Evolutionary conservation across 2,888 invertebrate genomes (phyloP), one percentile per base, ranked within the genome.

Genomic region (Hypomecis atomaria): DNA sequence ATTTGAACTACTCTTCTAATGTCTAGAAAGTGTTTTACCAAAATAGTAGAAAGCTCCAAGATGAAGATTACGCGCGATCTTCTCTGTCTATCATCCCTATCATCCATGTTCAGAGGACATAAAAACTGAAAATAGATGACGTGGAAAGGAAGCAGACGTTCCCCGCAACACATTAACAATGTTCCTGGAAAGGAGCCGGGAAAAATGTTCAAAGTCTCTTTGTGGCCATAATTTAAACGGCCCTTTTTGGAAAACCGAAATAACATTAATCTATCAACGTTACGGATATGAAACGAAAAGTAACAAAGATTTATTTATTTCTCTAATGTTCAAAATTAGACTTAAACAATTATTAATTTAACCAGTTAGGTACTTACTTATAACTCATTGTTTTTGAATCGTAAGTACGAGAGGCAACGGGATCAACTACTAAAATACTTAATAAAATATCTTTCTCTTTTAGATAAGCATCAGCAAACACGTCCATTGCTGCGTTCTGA

Each of bases 101-200:
- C 23, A 23, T 3, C 23, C 23, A 23, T 23, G 23, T 23, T 23
- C 23, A 54, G 45, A 11, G 44, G 49, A 44, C 54, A 61, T 67
- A 59, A 59, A 62, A 70, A 57, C 53, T 64, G 40, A 56, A 64
- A 64, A 64, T 64, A 64, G 59, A 64, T 33, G 63, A 61, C 53
- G 52, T 66, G 62, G 58, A 73, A 11, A 66, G 55, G 59, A 67
- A 70, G 58, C 66, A 62, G 60, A 65, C 56, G 55, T 69, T 72
- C 71, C 63, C 67, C 66, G 65, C 66, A 73, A 73, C 60, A 66
- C 74, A 71, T 72, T 73, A 76, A 68, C 66, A 60, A 67, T 57
- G 59, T 77, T 76, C 74, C 57, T 45, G 67, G 74, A 77, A 77
- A 71, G 73, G 74, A 73, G 72, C 43, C 57, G 47, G 43, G 56